Conservation (phyloP, 2,797 vertebrate genomes). For the Loriculus beryllinus region DNA sequence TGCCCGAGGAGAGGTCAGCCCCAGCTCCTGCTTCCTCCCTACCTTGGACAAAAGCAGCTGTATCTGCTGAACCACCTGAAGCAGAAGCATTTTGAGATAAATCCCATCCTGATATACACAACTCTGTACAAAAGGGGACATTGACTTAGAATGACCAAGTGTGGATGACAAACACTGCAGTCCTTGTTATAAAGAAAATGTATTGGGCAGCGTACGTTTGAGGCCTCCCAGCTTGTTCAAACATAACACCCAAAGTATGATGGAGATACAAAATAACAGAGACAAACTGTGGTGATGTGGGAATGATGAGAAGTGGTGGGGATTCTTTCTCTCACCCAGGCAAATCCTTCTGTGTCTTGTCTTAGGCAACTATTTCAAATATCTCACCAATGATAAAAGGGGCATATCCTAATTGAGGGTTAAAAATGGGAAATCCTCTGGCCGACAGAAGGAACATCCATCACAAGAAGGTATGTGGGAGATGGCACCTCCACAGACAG, state of each 20-base stretch:
- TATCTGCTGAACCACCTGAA: neutral
- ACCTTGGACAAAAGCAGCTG: neutral
- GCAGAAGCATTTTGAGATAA: neutral
- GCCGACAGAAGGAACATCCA: neutral
- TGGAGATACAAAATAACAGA: neutral
- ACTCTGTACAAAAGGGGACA: neutral
- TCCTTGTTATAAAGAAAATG: neutral
- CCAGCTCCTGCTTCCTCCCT: neutral
- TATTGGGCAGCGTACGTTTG: accelerated
- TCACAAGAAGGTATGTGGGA: neutral
- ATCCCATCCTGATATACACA: neutral
- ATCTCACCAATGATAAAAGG: neutral
- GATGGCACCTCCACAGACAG: neutral
- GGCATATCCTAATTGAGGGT: neutral
- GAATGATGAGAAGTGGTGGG: neutral
- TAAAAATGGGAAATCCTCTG: neutral
- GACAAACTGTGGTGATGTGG: neutral
- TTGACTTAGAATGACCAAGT: neutral
- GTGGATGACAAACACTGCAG: neutral
- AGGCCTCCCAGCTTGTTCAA: neutral
- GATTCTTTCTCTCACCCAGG: neutral
- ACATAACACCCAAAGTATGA: neutral
- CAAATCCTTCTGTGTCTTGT: neutral
- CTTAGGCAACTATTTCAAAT: neutral
- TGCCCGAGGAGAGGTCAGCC: neutral